A percentile compares a stretch with the other conserved stretches of the same genome.
phyloP scores from a whole-genome alignment of 1,140 invertebrate species.

The Drosophila nigromelanica region DNA sequence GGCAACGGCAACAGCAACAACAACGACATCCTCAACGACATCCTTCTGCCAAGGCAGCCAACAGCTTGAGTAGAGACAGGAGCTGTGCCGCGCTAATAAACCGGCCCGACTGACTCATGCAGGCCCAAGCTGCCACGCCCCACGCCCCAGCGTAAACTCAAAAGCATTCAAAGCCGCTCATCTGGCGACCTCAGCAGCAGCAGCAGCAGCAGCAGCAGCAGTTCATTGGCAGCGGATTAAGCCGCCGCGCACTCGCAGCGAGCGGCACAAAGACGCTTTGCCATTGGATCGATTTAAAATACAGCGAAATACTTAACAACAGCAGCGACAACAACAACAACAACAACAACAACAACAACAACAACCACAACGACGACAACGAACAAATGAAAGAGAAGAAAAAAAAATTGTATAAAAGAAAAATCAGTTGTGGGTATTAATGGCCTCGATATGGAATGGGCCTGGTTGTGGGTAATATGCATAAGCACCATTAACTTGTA shows the following conservation, averaged over 20 bases:
- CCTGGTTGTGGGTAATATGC: slow-evolving; percentile 68
- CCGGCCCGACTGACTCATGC: slow-evolving; percentile 38
- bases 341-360: slow-evolving; percentile 8
- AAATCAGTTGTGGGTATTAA: slow-evolving; percentile 80
- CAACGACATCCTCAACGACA: slow-evolving; percentile 39
- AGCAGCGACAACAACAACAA: slow-evolving; percentile 11
- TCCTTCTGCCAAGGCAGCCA: slow-evolving; percentile 55
- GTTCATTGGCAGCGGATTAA: slow-evolving; percentile 83
- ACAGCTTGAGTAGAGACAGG: slow-evolving; percentile 44
- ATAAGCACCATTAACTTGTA: slow-evolving; percentile 83
- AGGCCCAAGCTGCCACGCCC: slow-evolving; percentile 4
- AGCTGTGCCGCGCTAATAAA: slow-evolving; percentile 61
- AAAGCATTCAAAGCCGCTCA: slow-evolving; percentile 64
- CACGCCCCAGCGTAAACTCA: background rate
- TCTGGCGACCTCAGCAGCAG: slow-evolving; percentile 52
- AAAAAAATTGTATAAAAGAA: slow-evolving; percentile 44
- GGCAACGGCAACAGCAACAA: slow-evolving; percentile 6
- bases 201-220: slow-evolving; percentile 38
- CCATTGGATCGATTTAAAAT: slow-evolving; percentile 83
- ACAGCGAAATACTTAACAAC: slow-evolving; percentile 52
- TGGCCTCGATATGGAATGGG: slow-evolving; percentile 41
- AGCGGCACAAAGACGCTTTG: slow-evolving; percentile 74
- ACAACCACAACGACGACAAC: background rate
- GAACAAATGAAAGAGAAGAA: slow-evolving; percentile 3
- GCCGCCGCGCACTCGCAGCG: slow-evolving; percentile 69